Conservation (phyloP, 2,888 invertebrate species). For the Drosophila paucipuncta region DNA sequence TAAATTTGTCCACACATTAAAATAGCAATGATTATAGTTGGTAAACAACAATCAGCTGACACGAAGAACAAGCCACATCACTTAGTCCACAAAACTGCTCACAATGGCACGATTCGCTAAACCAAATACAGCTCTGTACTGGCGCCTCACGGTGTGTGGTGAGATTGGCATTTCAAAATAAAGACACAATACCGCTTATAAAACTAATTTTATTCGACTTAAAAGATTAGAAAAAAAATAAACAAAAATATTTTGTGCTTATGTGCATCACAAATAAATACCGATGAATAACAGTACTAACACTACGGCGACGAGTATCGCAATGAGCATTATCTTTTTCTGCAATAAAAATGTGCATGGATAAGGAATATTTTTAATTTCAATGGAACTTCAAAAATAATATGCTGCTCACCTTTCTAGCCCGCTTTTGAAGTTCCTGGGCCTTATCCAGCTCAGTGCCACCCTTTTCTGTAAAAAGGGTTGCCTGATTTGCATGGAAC, state of each 20-base stretch:
- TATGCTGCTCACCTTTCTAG: conserved; percentile 70
- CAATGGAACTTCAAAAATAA: neutral
- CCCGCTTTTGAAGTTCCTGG: conserved; percentile 72
- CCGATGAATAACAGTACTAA: conserved; percentile 79
- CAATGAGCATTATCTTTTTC: conserved; percentile 83
- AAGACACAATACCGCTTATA: conserved; percentile 14
- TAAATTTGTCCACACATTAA: neutral
- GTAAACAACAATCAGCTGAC: conserved; percentile 46
- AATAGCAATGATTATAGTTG: neutral
- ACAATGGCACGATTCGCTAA: neutral
- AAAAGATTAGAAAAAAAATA: conserved; percentile 46
- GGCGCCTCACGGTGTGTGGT: conserved; percentile 23
- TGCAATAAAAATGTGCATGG: conserved; percentile 55
- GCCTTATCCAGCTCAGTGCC: conserved; percentile 81
- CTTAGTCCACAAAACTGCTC: neutral
- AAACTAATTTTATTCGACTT: conserved; percentile 54
- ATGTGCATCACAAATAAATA: conserved; percentile 75
- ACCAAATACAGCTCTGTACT: conserved; percentile 33
- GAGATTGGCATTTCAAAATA: conserved; percentile 32
- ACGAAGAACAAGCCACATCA: too few species aligned
- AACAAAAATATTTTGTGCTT: conserved; percentile 11
- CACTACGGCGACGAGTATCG: conserved; percentile 71
- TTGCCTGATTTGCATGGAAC: conserved; percentile 85
- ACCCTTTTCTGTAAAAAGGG: conserved; percentile 83
- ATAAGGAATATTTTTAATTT: neutral